Evolutionary conservation across 2,113 vertebrate genomes (phyloP).

Genomic region (Lycaon pictus): DNA sequence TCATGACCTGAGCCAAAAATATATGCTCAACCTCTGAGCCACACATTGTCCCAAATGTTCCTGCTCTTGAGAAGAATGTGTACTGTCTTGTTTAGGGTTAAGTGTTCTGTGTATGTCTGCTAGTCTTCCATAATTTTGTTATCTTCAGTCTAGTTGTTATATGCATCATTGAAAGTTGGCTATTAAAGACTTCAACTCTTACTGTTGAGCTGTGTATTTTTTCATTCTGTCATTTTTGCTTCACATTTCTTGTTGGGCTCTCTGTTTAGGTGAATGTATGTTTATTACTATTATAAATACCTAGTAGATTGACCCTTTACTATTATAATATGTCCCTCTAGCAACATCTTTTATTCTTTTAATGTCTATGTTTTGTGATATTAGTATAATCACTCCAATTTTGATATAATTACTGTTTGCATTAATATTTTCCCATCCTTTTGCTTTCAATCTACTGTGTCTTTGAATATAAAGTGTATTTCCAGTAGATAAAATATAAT

Average conservation of each 20-base stretch:
- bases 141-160: neutral
- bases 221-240: neutral
- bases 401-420: neutral
- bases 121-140: neutral
- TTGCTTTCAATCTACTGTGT: neutral
- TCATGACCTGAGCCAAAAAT: too few species aligned
- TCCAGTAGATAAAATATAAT: neutral
- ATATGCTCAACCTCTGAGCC: too few species aligned
- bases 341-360: neutral
- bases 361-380: neutral
- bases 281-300: neutral
- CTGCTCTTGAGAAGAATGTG: neutral
- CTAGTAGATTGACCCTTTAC: neutral
- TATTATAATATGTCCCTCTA: neutral
- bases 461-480: neutral
- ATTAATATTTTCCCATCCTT: neutral
- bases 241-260: neutral
- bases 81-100: neutral
- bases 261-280: neutral
- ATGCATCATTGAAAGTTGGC: neutral
- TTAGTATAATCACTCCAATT: neutral
- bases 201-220: neutral
- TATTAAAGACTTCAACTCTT: neutral
- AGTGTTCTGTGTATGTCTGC: neutral
- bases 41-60: neutral